Base-by-base conservation (phyloP, 2,113 vertebrate genomes). In the Neolamprologus brichardi region DNA sequence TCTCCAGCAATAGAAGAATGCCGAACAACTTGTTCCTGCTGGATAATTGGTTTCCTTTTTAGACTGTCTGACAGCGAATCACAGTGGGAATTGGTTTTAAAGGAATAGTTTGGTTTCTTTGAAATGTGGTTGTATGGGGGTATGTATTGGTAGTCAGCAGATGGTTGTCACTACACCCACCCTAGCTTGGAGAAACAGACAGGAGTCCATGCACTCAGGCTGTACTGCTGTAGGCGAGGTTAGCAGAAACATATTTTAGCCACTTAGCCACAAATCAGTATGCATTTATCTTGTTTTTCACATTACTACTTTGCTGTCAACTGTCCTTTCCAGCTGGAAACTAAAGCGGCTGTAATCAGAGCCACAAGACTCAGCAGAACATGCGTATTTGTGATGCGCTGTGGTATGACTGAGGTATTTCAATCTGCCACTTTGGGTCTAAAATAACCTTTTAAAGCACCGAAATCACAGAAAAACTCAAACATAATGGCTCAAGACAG, bases 41-140 rank as follows among this genome's bases (percentile, higher is more conserved):
- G 34, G 46, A 14, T 80, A 53, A 64, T 84, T 86, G 37, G 34
- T 53, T 75, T 56, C 56, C 51, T 75, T 80, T 67, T 87, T 62
- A 86, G 77, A 85, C 25, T 9, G 49, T 39, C 39, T 72, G 87
- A 88, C 83, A 90, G 82, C 11, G 84, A 83, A 83, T 89, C 90
- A 80, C 81, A 78, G 14, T 14, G 51, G 85, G 86, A 90, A 88
- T 54, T 84, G 51, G 28, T 77, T 77, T 51, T 51, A 51, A n/a
- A 77, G 4, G 15, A 49, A 46, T 18, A n/a, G 25, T 49, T 77
- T 32, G 25, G 25, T 77, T 77, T 51, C 41, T 51, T 77, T 77
- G 44, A 51, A 13, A 30, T 51, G 70, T 72, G 20, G 39, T 72
- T 72, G 39, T 51, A 77, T 13, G 25, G 25, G 44, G 10, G 17